Evolutionary conservation across 2,113 vertebrate genomes (phyloP).

Genomic region (Eidolon helvum): DNA sequence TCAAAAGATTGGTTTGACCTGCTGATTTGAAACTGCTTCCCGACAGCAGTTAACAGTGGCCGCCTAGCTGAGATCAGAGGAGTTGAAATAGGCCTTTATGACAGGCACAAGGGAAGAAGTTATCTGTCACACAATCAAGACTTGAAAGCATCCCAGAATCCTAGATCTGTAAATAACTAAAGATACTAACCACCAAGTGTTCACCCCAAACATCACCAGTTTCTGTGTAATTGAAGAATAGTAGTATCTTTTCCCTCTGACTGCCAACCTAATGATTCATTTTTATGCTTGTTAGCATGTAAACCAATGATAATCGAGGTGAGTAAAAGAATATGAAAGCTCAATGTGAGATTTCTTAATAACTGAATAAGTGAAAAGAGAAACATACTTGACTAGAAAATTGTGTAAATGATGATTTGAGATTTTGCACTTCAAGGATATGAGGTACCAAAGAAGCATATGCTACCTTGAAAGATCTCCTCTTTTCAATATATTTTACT

Average conservation of each 20-base stretch:
- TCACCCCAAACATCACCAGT: not conserved
- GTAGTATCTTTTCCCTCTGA: not conserved
- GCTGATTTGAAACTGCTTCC: slow-evolving; percentile 72
- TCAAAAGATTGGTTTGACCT: slow-evolving; percentile 73
- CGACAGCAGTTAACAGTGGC: slow-evolving; percentile 58
- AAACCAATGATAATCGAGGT: not conserved
- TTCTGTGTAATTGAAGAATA: not conserved
- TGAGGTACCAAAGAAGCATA: not conserved
- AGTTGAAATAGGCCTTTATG: slow-evolving; percentile 41
- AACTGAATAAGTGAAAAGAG: not conserved
- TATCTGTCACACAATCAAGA: not conserved
- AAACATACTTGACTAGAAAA: not conserved
- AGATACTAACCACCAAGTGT: fast-evolving
- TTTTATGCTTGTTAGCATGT: not conserved
- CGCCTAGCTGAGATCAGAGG: slow-evolving; percentile 69
- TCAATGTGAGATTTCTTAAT: not conserved
- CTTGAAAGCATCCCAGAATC: not conserved
- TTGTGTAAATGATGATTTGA: not conserved
- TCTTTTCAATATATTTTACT: not conserved
- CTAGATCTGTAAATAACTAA: not conserved
- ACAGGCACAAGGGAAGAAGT: slow-evolving; percentile 11
- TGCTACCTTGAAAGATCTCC: not conserved
- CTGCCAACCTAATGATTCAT: not conserved
- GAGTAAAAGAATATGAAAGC: not conserved
- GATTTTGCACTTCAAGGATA: not conserved